Percentiles rank a stretch among this genome's conserved stretches.
These are phyloP conservation scores for Ferdinandea cuprea DNA, from an alignment of 2,888 invertebrate genomes.

Conservation along the genomic window DNA sequence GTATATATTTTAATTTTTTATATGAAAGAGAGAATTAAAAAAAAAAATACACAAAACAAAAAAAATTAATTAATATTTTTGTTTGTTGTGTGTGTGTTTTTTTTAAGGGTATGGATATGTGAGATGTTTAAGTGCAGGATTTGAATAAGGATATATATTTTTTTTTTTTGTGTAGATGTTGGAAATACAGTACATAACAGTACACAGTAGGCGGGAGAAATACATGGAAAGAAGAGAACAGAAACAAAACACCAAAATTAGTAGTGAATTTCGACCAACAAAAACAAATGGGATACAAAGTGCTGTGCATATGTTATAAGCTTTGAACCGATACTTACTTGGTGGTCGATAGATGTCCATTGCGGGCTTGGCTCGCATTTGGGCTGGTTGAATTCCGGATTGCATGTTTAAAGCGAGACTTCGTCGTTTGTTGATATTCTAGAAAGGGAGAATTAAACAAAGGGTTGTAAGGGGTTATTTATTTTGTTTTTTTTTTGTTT, in stretches of 20 bases:
- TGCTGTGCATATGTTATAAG: slow-evolving; percentile 50
- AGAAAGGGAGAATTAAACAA: not conserved
- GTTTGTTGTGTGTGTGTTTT: slow-evolving; percentile 21
- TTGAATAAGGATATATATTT: slow-evolving; percentile 19
- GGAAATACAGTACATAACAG: slow-evolving; percentile 53
- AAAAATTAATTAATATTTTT: slow-evolving; percentile 23
- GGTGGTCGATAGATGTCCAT: slow-evolving; percentile 95
- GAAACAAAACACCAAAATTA: slow-evolving; percentile 64
- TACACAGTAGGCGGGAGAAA: slow-evolving; percentile 56
- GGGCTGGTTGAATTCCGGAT: slow-evolving; percentile 79
- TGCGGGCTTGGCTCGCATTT: slow-evolving; percentile 88
- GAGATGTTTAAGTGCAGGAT: slow-evolving; percentile 28
- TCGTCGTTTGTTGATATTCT: slow-evolving; percentile 88
- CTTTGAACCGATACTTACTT: slow-evolving; percentile 85
- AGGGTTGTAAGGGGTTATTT: not conserved
- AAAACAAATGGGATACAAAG: slow-evolving; percentile 75
- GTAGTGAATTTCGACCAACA: slow-evolving; percentile 45
- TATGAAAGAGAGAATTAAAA: slow-evolving; percentile 37
- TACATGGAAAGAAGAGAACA: slow-evolving; percentile 71
- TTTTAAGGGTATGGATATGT: not conserved
- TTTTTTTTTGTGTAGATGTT: slow-evolving; percentile 31
- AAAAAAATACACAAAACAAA: slow-evolving; percentile 47
- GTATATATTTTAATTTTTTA: slow-evolving; percentile 20
- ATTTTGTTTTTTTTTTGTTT: not conserved
- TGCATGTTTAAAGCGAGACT: slow-evolving; percentile 88